A percentile compares a stretch with the other conserved stretches of the same genome.
phyloP scores from a whole-genome alignment of 2,888 invertebrate genomes.

The Meteorus cinctellus region DNA sequence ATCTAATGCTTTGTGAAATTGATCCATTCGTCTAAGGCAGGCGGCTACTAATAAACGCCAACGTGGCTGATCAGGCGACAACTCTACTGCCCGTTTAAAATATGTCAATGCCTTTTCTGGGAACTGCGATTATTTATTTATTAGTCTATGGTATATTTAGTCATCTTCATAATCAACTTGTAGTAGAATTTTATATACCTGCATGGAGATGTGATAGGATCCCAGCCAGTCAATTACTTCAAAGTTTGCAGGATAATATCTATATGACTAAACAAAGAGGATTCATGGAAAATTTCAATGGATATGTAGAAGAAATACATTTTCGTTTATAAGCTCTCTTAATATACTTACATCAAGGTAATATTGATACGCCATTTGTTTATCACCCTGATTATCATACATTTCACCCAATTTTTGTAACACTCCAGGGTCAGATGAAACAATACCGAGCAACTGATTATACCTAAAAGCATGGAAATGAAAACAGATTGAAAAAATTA shows the following conservation, averaged over 20 bases:
- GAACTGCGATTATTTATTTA: constrained; percentile 71
- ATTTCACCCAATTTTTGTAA: constrained; percentile 92
- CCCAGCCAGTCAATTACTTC: constrained; percentile 92
- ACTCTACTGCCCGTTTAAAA: constrained; percentile 84
- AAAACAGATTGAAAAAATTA: constrained; percentile 21
- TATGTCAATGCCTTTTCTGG: constrained; percentile 89
- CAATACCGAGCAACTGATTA: constrained; percentile 86
- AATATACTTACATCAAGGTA: constrained; percentile 80
- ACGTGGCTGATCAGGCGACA: constrained; percentile 79
- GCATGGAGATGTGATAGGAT: constrained; percentile 90
- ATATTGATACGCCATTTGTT: constrained; percentile 90
- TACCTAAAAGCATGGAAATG: constrained; percentile 73
- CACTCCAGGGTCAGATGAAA: constrained; percentile 92
- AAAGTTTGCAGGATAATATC: constrained; percentile 70
- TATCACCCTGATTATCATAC: constrained; percentile 92
- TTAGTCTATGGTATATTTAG: constrained; percentile 16
- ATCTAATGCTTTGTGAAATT: constrained; percentile 87
- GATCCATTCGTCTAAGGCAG: constrained; percentile 87
- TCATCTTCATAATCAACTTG: not conserved
- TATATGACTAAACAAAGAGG: constrained; percentile 64
- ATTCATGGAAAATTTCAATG: not conserved
- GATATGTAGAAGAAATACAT: constrained; percentile 46
- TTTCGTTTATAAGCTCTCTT: constrained; percentile 44
- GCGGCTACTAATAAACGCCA: constrained; percentile 91
- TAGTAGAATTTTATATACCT: constrained; percentile 70